Percentiles rank a stretch among this genome's conserved stretches.
Conservation (phyloP, 2,113 vertebrate species). For the Pyxicephalus adspersus region DNA sequence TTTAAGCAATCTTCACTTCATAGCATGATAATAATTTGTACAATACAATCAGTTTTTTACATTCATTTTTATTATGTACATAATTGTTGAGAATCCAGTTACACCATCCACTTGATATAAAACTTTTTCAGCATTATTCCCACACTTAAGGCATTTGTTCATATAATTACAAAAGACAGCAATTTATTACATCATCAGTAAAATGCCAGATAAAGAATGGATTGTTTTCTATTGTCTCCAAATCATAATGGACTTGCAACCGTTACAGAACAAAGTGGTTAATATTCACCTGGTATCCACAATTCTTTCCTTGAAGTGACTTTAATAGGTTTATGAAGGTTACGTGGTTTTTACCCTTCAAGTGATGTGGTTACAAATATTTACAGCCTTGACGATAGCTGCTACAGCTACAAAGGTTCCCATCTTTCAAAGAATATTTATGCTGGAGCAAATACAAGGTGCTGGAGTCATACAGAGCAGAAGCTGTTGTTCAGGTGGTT, state of each 20-base stretch:
- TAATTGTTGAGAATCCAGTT: conserved; percentile 4
- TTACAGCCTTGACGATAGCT: conserved; percentile 60
- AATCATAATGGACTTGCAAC: conserved; percentile 59
- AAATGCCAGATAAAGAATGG: conserved; percentile 60
- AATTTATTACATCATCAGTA: conserved; percentile 25
- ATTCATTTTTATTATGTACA: conserved; percentile 6
- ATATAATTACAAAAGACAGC: conserved; percentile 11
- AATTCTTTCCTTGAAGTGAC: conserved; percentile 60
- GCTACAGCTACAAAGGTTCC: conserved; percentile 62
- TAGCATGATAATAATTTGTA: no score
- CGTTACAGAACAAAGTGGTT: conserved; percentile 48
- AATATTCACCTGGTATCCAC: conserved; percentile 48
- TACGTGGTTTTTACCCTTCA: conserved; percentile 59
- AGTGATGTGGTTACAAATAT: conserved; percentile 61
- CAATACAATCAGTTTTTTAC: conserved; percentile 2
- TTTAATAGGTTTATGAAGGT: conserved; percentile 59
- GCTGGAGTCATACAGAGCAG: conserved; percentile 24
- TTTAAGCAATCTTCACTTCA: no score
- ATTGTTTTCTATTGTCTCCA: conserved; percentile 62
- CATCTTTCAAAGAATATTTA: conserved; percentile 64
- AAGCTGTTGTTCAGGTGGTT: conserved; percentile 37
- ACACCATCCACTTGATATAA: conserved; percentile 20
- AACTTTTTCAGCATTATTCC: conserved; percentile 30
- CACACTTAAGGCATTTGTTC: conserved; percentile 30
- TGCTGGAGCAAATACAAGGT: conserved; percentile 45